Conservation (phyloP, 2,888 invertebrate genomes). For the Sarcophaga variegata region DNA sequence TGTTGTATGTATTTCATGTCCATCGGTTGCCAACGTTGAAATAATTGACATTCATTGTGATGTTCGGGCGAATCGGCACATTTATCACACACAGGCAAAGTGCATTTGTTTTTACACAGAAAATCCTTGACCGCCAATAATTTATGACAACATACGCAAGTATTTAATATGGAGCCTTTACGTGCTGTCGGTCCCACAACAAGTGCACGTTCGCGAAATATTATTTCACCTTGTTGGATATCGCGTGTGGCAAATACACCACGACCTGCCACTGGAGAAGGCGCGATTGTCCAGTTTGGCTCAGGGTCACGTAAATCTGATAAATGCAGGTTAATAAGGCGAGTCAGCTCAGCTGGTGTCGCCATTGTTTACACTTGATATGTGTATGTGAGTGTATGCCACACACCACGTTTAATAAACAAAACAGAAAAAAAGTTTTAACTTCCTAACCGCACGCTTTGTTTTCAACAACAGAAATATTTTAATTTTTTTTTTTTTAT, state of each 20-base stretch:
- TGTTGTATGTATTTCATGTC: conserved; percentile 72
- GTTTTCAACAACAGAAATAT: background rate
- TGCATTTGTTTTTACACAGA: conserved; percentile 86
- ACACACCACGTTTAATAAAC: conserved; percentile 9
- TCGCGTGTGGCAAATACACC: conserved; percentile 88
- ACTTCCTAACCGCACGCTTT: background rate
- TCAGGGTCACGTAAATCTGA: conserved; percentile 76
- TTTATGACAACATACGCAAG: conserved; percentile 87
- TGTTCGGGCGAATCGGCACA: conserved; percentile 86
- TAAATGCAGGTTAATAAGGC: conserved; percentile 78
- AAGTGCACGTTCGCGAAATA: conserved; percentile 88
- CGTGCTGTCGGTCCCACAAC: conserved; percentile 87
- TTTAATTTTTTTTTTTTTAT: conserved; percentile 5
- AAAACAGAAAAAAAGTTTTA: conserved; percentile 5
- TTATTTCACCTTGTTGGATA: conserved; percentile 86
- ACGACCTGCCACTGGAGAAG: conserved; percentile 86
- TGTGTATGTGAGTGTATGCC: conserved; percentile 28
- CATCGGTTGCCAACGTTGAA: conserved; percentile 84
- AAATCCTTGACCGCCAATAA: conserved; percentile 79
- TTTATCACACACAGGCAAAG: conserved; percentile 86
- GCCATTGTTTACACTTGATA: conserved; percentile 72
- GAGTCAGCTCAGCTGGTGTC: conserved; percentile 77
- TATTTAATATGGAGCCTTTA: conserved; percentile 82
- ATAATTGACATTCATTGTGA: conserved; percentile 85
- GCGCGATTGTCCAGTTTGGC: conserved; percentile 84